Conservation (phyloP, 2,888 invertebrate genomes). For the Plemyria rubiginata region DNA sequence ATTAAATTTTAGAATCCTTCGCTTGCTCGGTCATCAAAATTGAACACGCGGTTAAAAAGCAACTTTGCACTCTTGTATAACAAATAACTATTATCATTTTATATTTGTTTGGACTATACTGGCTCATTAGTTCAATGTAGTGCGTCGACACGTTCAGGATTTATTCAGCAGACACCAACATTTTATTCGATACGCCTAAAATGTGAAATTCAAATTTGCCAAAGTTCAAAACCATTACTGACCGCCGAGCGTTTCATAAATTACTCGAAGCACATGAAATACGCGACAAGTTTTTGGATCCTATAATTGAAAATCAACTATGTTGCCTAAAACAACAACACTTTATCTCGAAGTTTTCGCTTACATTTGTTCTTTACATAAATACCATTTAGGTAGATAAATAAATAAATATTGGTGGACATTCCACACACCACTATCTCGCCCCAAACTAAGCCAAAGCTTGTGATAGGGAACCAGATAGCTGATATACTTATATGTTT, state of each 20-base stretch:
- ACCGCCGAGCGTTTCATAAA: slow-evolving; percentile 61
- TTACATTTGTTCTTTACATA: slow-evolving; percentile 45
- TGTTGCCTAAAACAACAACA: slow-evolving; percentile 56
- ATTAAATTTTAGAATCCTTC: too few relatives aligned
- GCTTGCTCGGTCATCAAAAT: too few relatives aligned
- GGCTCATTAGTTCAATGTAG: not conserved
- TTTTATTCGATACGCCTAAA: slow-evolving; percentile 54
- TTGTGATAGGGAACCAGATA: too few relatives aligned
- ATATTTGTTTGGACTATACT: not conserved
- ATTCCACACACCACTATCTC: too few relatives aligned
- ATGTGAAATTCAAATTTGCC: slow-evolving; percentile 60
- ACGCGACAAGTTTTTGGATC: slow-evolving; percentile 64
- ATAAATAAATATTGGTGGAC: too few relatives aligned
- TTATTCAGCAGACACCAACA: slow-evolving; percentile 50
- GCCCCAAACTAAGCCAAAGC: too few relatives aligned
- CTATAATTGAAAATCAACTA: slow-evolving; percentile 70
- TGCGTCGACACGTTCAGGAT: slow-evolving; percentile 11
- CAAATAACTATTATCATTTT: too few relatives aligned
- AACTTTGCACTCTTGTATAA: too few relatives aligned
- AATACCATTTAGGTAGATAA: slow-evolving; percentile 8
- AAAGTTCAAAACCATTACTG: slow-evolving; percentile 56
- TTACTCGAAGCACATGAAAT: slow-evolving; percentile 63
- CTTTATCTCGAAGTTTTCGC: slow-evolving; percentile 52
- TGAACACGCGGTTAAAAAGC: too few relatives aligned
- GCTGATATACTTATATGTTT: too few relatives aligned